phyloP scores from a whole-genome alignment of 2,797 vertebrate species.

The Scarus forsteni region DNA sequence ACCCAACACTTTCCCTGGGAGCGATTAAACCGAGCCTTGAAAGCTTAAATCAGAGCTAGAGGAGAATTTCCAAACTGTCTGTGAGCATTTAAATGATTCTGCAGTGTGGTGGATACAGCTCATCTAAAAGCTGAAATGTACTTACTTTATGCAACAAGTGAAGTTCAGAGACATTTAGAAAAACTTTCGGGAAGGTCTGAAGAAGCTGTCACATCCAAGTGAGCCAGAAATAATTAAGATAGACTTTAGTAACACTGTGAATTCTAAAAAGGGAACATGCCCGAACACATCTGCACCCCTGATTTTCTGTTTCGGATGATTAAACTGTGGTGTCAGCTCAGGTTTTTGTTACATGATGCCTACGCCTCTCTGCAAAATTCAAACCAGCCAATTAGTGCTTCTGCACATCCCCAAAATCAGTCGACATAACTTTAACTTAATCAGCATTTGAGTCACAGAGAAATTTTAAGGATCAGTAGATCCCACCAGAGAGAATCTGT shows the following conservation, averaged over 20 bases:
- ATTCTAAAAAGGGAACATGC: background rate
- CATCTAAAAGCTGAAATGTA: slow-evolving; percentile 29
- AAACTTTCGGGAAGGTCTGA: slow-evolving; percentile 1
- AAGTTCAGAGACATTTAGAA: background rate
- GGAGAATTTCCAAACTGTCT: slow-evolving; percentile 41
- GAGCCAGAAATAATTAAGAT: slow-evolving; percentile 6
- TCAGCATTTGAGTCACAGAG: slow-evolving; percentile 28
- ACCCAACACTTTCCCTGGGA: slow-evolving; percentile 21
- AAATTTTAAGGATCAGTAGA: slow-evolving; percentile 34
- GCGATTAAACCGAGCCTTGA: slow-evolving; percentile 18
- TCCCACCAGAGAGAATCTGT: slow-evolving; percentile 16
- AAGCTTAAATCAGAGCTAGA: slow-evolving; percentile 45
- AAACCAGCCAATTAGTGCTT: slow-evolving; percentile 17
- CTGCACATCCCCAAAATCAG: slow-evolving; percentile 19
- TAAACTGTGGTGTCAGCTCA: slow-evolving; percentile 5
- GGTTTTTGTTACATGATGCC: slow-evolving; percentile 15
- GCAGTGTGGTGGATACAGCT: slow-evolving; percentile 17
- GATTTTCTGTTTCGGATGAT: slow-evolving; percentile 13
- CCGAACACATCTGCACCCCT: background rate
- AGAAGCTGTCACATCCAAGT: slow-evolving; percentile 3
- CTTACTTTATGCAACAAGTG: background rate
- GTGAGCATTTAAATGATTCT: slow-evolving; percentile 47
- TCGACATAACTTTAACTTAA: slow-evolving; percentile 35
- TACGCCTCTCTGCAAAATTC: slow-evolving; percentile 15
- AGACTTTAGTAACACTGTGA: background rate